Evolutionary conservation across 2,888 invertebrate genomes (phyloP), one percentile per base, ranked within the genome.

Genomic region (Eristalis tenax): DNA sequence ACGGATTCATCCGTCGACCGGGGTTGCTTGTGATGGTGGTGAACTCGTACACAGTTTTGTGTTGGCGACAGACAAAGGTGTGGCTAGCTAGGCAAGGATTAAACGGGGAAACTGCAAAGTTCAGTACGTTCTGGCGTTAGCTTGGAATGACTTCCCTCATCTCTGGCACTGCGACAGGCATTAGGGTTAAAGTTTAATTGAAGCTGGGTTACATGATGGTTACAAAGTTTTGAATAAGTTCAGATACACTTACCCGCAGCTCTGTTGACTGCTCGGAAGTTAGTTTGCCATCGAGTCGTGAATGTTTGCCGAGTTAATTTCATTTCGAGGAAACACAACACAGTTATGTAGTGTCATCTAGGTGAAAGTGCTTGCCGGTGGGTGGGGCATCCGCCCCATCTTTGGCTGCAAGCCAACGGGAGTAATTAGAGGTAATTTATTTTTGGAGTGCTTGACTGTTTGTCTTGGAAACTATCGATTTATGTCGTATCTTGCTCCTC

Each of bases 121-220:
- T 86, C 83, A 66, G 83, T 78, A 61, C 70, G 83, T 79, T 75
- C 74, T 79, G 74, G 80, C 78, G 64, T 83, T 83, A 13, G 35
- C 69, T 77, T 61, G 78, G 61, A 83, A 86, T 78, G 50, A 70
- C 64, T 82, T 85, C 63, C 61, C 65, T 50, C 32, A 6, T 23
- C 32, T 32, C 32, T 57, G 74, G 57, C 28, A 11, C 38, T 64
- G 56, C 63, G 57, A 73, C 5, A 59, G 32, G 56, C 32, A 68
- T 76, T 75, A 68, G 59, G 75, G 79, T 79, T 63, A 80, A 83
- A 86, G 86, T 83, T 87, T 83, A 83, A 83, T 87, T 83, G 78
- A 66, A 61, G 86, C 71, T 65, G 61, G 63, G 78, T 86, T 75
- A 83, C 86, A 86, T 78, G 78, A 64, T 66, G 78, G 86, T 75